Conservation (phyloP, 2,797 vertebrate species). For the Hypotaenidia philippensis region DNA sequence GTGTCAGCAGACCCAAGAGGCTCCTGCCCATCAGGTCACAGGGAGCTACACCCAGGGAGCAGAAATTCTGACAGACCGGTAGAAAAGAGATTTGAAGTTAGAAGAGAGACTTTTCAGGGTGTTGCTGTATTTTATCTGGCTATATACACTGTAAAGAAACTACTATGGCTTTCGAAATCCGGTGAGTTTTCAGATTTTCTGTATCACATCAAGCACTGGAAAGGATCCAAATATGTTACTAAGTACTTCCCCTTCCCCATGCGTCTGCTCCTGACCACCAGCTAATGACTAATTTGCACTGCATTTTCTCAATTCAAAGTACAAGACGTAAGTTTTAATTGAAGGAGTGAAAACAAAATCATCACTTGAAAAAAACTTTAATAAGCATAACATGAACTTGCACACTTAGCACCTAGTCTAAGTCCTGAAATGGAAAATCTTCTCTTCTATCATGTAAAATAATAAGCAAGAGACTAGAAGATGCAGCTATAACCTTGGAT, state of each 20-base stretch:
- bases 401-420: background rate
- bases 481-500: background rate
- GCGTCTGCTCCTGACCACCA: background rate
- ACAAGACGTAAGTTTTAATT: background rate
- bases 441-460: background rate
- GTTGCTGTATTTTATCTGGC: background rate
- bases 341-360: background rate
- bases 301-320: background rate
- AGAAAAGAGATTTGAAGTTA: background rate
- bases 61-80: background rate
- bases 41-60: background rate
- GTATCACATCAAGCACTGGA: background rate
- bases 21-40: fast-evolving
- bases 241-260: background rate
- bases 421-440: background rate
- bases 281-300: background rate
- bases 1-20: background rate
- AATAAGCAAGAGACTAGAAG: background rate
- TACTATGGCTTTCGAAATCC: background rate
- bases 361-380: fast-evolving
- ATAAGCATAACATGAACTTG: fast-evolving
- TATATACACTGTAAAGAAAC: background rate
- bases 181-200: background rate
- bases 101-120: background rate
- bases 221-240: background rate